Percentiles rank a stretch among this genome's conserved stretches.
Evolutionary conservation across 2,888 invertebrate genomes (phyloP).

Genomic region (Aleiodes testaceus): DNA sequence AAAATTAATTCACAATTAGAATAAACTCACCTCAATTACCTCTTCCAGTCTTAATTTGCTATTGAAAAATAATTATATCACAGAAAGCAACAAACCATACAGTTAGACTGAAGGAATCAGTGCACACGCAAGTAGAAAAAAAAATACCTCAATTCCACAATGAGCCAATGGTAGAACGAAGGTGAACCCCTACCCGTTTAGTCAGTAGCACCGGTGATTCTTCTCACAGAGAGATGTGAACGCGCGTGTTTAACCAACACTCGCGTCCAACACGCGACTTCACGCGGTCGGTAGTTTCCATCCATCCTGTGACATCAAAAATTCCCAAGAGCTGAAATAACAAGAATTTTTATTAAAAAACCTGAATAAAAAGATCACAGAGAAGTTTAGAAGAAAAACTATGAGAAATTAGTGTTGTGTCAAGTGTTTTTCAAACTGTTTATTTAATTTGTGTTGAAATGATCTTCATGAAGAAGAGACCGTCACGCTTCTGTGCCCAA

Average conservation of each 20-base stretch:
- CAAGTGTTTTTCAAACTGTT: too few relatives aligned
- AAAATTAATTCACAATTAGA: too few relatives aligned
- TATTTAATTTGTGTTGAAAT: too few relatives aligned
- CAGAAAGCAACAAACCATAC: not conserved
- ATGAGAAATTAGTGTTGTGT: too few relatives aligned
- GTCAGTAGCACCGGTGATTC: slow-evolving; percentile 2
- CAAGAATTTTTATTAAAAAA: too few relatives aligned
- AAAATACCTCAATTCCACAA: not conserved
- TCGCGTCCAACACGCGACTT: slow-evolving; percentile 6
- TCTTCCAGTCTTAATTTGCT: not conserved
- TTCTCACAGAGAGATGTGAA: slow-evolving; percentile 16
- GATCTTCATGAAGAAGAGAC: too few relatives aligned
- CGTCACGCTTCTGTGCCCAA: too few relatives aligned
- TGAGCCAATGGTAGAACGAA: slow-evolving; percentile 17
- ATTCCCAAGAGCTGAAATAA: too few relatives aligned
- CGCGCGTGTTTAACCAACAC: slow-evolving; percentile 1
- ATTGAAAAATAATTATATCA: not conserved
- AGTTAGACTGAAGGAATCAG: not conserved
- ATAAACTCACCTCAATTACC: too few relatives aligned
- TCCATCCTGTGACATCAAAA: not conserved
- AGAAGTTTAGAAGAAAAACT: too few relatives aligned
- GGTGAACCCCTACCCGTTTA: slow-evolving; percentile 19
- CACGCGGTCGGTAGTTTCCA: not conserved
- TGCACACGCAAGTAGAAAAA: not conserved
- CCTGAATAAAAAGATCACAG: too few relatives aligned